Percentiles rank a stretch among this genome's conserved stretches.
Conservation (phyloP, 1,140 invertebrate genomes). For the Cylas formicarius region DNA sequence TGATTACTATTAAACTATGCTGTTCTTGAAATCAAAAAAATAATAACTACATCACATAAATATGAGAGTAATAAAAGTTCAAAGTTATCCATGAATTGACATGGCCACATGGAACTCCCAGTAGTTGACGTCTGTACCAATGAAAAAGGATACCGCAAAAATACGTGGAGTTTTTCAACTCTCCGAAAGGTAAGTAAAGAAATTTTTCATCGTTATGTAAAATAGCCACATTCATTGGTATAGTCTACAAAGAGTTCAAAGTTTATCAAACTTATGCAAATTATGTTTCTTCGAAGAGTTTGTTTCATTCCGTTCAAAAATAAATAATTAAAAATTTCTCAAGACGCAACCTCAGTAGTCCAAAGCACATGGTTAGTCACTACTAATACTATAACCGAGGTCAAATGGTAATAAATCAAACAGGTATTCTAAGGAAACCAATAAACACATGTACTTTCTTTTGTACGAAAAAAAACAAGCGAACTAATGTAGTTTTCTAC, state of each 20-base stretch:
- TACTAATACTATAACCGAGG: too few relatives aligned
- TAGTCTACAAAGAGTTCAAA: constrained; percentile 30
- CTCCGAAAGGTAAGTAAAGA: neutral
- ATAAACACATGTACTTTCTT: too few relatives aligned
- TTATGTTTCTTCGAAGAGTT: too few relatives aligned
- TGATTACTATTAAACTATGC: too few relatives aligned
- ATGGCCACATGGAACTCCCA: constrained; percentile 39
- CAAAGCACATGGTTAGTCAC: neutral
- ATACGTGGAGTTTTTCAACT: neutral
- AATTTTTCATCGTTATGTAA: constrained; percentile 2
- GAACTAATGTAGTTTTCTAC: too few relatives aligned
- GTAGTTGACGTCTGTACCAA: constrained; percentile 29
- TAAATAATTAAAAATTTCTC: constrained; percentile 11
- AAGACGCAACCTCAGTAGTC: neutral
- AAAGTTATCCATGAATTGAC: constrained; percentile 31
- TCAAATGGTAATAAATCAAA: too few relatives aligned
- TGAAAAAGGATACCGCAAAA: constrained; percentile 17
- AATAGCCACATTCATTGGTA: constrained; percentile 28
- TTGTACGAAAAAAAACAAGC: too few relatives aligned
- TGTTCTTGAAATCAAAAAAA: too few relatives aligned
- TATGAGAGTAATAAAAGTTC: constrained; percentile 34
- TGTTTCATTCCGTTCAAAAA: too few relatives aligned
- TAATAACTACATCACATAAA: constrained; percentile 40
- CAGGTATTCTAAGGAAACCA: too few relatives aligned
- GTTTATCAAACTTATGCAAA: too few relatives aligned